These are phyloP conservation scores for Phalloptychus januarius DNA, from an alignment of 2,797 vertebrate genomes.

Conservation along the genomic window DNA sequence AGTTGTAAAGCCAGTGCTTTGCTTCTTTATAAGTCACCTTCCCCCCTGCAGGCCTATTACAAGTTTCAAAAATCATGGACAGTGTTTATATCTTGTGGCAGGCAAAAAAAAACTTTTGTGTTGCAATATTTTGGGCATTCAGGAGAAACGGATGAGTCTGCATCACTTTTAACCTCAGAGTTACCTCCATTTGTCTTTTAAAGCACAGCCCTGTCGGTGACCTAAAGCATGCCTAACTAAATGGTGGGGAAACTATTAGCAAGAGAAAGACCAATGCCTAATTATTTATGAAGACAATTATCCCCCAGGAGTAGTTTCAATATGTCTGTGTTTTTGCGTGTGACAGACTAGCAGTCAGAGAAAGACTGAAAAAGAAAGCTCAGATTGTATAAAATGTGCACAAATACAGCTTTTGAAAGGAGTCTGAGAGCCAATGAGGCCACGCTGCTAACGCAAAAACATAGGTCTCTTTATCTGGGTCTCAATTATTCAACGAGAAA, in stretches of 20 bases:
- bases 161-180: slow-evolving; percentile 53
- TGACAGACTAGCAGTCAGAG: slow-evolving; percentile 24
- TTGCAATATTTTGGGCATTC: slow-evolving; percentile 19
- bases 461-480: slow-evolving; percentile 76
- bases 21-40: background rate
- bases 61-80: slow-evolving; percentile 3
- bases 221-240: slow-evolving; percentile 33
- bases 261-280: slow-evolving; percentile 44
- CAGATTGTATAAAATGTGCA: slow-evolving; percentile 30
- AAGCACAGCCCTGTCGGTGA: slow-evolving; percentile 38
- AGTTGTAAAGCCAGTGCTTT: background rate
- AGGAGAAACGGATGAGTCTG: slow-evolving; percentile 34
- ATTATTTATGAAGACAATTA: slow-evolving; percentile 70
- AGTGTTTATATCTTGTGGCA: slow-evolving; percentile 33
- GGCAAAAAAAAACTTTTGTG: slow-evolving; percentile 32
- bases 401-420: slow-evolving; percentile 43
- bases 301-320: slow-evolving; percentile 22
- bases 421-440: slow-evolving; percentile 64
- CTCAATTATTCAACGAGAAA: slow-evolving; percentile 82
- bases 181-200: slow-evolving; percentile 55
- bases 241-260: slow-evolving; percentile 46
- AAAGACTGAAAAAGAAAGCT: slow-evolving; percentile 39
- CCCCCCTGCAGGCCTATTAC: background rate
- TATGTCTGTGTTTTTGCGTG: slow-evolving; percentile 9
- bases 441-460: slow-evolving; percentile 69